Evolutionary conservation across 2,113 vertebrate genomes (phyloP).

Genomic region (Cardinalis cardinalis): DNA sequence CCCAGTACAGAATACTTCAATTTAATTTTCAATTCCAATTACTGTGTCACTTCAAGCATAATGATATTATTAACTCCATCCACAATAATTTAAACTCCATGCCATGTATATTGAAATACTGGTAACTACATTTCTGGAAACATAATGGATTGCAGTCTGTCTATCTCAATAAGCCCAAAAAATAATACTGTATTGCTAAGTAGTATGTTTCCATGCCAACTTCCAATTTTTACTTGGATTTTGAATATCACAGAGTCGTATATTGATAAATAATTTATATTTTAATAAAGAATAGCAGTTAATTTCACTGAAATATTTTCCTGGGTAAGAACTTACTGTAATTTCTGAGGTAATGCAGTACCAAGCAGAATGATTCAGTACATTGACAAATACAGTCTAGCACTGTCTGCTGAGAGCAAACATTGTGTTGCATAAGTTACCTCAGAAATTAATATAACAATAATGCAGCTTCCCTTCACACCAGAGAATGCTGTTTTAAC

Average conservation of each 20-base stretch:
- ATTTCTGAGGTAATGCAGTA: neutral
- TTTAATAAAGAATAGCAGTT: slow-evolving; percentile 23
- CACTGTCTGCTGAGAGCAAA: neutral
- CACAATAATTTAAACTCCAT: neutral
- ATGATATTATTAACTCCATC: neutral
- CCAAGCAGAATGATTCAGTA: neutral
- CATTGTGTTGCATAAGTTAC: neutral
- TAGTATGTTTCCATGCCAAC: neutral
- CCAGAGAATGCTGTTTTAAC: neutral
- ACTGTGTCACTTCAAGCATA: neutral
- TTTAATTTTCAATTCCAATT: slow-evolving; percentile 27
- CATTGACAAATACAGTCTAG: neutral
- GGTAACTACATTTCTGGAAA: neutral
- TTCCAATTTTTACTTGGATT: neutral
- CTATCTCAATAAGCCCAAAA: neutral
- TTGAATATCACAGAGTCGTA: neutral
- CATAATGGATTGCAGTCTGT: neutral
- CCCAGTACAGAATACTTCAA: neutral
- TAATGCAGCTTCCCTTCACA: slow-evolving; percentile 21
- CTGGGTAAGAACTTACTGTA: neutral
- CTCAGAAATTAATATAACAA: slow-evolving; percentile 27
- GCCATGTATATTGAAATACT: neutral
- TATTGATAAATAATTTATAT: slow-evolving; percentile 12
- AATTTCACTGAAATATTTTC: neutral
- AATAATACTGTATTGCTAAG: neutral